Evolutionary conservation across 2,888 invertebrate genomes (phyloP).

Genomic region (Slavum lentiscoides): DNA sequence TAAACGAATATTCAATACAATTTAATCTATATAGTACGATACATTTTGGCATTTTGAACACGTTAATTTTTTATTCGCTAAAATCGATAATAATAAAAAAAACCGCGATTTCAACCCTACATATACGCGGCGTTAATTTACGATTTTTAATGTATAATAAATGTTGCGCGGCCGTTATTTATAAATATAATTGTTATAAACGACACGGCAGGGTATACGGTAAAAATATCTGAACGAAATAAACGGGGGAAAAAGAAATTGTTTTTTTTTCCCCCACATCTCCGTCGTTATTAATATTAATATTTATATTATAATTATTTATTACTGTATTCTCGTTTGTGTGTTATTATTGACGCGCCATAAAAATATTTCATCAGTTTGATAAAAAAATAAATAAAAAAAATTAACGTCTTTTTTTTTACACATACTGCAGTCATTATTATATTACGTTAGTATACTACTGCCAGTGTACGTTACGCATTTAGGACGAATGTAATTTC

Average conservation of each 20-base stretch:
- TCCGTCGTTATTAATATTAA: neutral
- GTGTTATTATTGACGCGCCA: neutral
- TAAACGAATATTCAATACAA: neutral
- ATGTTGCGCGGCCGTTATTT: neutral
- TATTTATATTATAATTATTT: neutral
- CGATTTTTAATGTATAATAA: neutral
- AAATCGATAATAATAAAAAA: slow-evolving; percentile 4
- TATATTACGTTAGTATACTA: neutral
- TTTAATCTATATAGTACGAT: too few species aligned
- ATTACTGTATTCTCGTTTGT: neutral
- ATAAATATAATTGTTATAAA: neutral
- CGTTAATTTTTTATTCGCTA: neutral
- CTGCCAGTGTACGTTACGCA: too few species aligned
- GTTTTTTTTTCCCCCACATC: neutral
- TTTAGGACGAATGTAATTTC: too few species aligned
- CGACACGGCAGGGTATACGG: neutral
- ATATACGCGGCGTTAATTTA: slow-evolving; percentile 3
- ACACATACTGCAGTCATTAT: neutral
- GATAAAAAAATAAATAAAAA: slow-evolving; percentile 3
- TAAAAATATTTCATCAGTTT: neutral
- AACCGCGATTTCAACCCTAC: neutral
- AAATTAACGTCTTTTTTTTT: neutral
- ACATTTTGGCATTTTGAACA: too few species aligned
- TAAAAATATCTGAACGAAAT: neutral
- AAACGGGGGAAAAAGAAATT: too few species aligned